These are phyloP conservation scores for Pipa parva DNA, from an alignment of 2,113 vertebrate genomes.

Conservation along the genomic window DNA sequence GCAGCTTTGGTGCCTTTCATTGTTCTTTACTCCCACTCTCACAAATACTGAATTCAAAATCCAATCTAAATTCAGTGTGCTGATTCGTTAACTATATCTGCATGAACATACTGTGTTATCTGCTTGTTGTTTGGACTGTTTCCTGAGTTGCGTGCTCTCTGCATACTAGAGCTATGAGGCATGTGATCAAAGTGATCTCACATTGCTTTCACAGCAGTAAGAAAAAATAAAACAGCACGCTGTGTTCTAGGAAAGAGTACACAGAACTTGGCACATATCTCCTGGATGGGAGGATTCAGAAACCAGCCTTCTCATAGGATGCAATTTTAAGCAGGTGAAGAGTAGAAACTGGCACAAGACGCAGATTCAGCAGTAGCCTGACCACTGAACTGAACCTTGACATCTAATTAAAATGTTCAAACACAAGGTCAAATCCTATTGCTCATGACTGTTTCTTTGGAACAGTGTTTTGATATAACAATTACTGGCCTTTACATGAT, in stretches of 20 bases:
- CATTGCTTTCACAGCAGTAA: constrained; percentile 54
- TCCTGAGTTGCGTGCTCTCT: too few relatives aligned
- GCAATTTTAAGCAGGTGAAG: constrained; percentile 43
- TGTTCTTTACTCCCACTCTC: too few relatives aligned
- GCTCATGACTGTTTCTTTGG: neutral
- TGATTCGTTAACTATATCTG: too few relatives aligned
- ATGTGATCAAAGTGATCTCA: constrained; percentile 59
- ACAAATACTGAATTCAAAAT: too few relatives aligned
- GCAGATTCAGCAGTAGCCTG: constrained; percentile 41
- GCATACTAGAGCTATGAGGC: constrained; percentile 52
- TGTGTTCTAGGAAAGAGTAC: constrained; percentile 56
- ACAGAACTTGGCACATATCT: constrained; percentile 63
- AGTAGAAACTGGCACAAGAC: constrained; percentile 44
- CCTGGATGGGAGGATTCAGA: constrained; percentile 53
- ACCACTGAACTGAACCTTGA: constrained; percentile 46
- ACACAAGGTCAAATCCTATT: constrained; percentile 1
- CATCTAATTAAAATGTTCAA: constrained; percentile 17
- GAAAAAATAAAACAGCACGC: constrained; percentile 58
- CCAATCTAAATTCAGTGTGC: too few relatives aligned
- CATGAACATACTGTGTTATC: too few relatives aligned
- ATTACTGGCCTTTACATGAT: too few relatives aligned
- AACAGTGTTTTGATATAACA: too few relatives aligned
- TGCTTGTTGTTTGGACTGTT: too few relatives aligned
- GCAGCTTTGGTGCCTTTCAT: too few relatives aligned
- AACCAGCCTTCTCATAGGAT: constrained; percentile 56